Base-by-base conservation (phyloP, 2,113 vertebrate species). In the Phodopus roborovskii region DNA sequence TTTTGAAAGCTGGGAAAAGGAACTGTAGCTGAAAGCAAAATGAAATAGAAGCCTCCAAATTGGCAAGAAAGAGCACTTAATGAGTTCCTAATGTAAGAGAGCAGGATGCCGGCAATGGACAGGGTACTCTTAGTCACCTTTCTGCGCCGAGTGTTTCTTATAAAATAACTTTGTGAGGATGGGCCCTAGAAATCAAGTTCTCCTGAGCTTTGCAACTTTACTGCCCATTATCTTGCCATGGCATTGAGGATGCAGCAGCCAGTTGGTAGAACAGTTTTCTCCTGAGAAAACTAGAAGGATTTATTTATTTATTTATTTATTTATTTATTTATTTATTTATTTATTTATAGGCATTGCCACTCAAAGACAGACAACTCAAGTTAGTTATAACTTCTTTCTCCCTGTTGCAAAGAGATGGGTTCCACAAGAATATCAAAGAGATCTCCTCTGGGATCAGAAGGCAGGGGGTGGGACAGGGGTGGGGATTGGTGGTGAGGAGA, bases 1-100 rank as follows among this genome's bases (percentile, higher is more conserved):
- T 90, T 42, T 64, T 39, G 66, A 93, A 98, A 96, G 91, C 9
- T 79, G 39, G 83, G 91, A 92, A 96, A 90, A 90, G 93, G 58
- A 92, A 92, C 94, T 95, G 74, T 77, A 86, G 88, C 94, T 82
- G 84, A 94, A 96, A 96, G 88, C 90, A 78, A 95, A 96, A 91
- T 30, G 90, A 84, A 86, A 94, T 28, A 62, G 94, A 93, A 96
- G 64, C 60, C 88, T 93, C 56, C 75, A 93, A 81, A 78, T 19
- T 88, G 84, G 75, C 91, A 90, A 95, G 89, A 79, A 86, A 88
- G 82, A 90, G 73, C 28, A 87, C 73, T 66, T 85, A 74, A 88
- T 94, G 53, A 62, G 66, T 94, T 90, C 39, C 30, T 86, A 95
- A 87, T 87, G 94, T 86, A 93, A 94, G 68, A 94, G 68, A 83